These are phyloP conservation scores for Ophion costatus DNA, from an alignment of 2,888 invertebrate genomes.

Conservation along the genomic window DNA sequence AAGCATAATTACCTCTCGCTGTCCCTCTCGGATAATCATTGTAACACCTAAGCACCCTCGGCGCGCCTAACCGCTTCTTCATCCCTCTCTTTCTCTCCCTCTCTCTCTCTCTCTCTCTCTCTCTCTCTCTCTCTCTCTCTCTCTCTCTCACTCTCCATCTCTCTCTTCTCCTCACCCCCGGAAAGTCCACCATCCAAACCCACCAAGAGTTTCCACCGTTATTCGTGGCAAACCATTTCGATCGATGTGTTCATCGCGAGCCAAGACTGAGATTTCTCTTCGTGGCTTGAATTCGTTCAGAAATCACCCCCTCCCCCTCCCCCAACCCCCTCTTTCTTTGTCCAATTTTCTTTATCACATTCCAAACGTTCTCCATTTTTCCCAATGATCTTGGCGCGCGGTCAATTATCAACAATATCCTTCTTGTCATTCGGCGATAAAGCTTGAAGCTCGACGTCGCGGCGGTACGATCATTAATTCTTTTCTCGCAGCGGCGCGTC, in stretches of 20 bases:
- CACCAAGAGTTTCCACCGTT: slow-evolving; percentile 78
- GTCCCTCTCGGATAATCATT: slow-evolving; percentile 83
- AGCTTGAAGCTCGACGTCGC: background rate
- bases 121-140: slow-evolving; percentile 42
- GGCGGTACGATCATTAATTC: background rate
- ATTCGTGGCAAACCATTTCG: slow-evolving; percentile 74
- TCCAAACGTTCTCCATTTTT: background rate
- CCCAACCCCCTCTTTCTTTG: background rate
- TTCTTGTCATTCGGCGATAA: background rate
- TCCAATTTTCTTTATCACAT: background rate
- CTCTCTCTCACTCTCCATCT: slow-evolving; percentile 5
- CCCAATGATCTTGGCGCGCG: background rate
- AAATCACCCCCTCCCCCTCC: background rate
- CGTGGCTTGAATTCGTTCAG: slow-evolving; percentile 22
- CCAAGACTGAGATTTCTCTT: slow-evolving; percentile 39
- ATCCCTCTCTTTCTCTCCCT: slow-evolving; percentile 36
- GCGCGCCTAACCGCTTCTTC: slow-evolving; percentile 77
- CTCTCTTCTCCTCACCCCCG: background rate
- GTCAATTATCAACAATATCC: background rate
- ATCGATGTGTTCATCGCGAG: slow-evolving; percentile 73
- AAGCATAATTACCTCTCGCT: slow-evolving; percentile 83
- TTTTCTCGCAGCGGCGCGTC: background rate
- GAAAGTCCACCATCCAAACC: slow-evolving; percentile 62
- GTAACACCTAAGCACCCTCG: slow-evolving; percentile 82
- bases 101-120: slow-evolving; percentile 33